Conservation (phyloP, 2,797 vertebrate species). For the Nyctalus aviator region DNA sequence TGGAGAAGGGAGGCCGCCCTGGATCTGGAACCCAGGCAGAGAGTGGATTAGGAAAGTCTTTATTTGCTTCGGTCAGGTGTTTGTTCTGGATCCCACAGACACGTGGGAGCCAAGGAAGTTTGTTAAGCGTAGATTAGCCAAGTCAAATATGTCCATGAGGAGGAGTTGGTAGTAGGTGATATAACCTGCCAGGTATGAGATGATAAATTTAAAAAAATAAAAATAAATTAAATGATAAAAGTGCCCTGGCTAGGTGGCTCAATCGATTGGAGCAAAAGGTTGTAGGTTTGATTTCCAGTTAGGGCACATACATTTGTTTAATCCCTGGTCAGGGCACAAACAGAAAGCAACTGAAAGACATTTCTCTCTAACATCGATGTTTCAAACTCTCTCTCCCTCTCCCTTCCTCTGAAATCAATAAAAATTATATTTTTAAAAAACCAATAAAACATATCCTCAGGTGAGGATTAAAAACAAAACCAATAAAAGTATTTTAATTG, state of each 20-base stretch:
- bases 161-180: neutral
- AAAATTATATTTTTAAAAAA: too few species aligned
- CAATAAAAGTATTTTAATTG: neutral
- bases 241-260: neutral
- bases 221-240: neutral
- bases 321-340: neutral
- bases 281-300: neutral
- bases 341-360: neutral
- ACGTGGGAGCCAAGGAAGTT: neutral
- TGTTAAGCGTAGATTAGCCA: neutral
- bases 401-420: neutral
- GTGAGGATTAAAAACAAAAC: neutral
- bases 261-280: neutral
- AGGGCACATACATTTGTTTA: neutral
- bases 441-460: too few species aligned
- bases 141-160: neutral
- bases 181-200: neutral
- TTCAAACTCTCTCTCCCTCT: neutral
- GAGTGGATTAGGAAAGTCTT: neutral
- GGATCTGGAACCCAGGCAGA: neutral
- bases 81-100: neutral
- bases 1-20: neutral
- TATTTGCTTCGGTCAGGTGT: neutral
- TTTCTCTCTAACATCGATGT: neutral
- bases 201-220: slow-evolving; percentile 3